Evolutionary conservation across 2,113 vertebrate species (phyloP).

Genomic region (Progne subis): DNA sequence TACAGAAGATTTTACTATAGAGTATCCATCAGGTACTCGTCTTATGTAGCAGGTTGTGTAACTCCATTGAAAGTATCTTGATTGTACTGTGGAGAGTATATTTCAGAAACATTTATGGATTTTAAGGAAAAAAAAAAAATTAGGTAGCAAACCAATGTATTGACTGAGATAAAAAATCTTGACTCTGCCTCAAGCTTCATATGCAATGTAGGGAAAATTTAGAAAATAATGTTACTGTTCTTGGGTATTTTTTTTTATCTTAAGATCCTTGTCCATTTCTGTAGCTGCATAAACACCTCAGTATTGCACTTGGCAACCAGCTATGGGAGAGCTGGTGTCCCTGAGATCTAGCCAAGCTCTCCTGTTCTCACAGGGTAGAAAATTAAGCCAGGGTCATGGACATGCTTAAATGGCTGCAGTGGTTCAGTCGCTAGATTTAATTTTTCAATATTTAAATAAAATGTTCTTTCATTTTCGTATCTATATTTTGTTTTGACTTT

Average conservation of each 20-base stretch:
- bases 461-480: rapidly evolving
- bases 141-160: background rate
- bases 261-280: rapidly evolving
- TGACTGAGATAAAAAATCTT: background rate
- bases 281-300: background rate
- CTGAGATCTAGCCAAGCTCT: background rate
- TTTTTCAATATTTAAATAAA: background rate
- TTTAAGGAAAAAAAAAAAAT: background rate
- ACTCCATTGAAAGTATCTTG: background rate
- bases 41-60: background rate
- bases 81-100: background rate
- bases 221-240: background rate
- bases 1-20: background rate
- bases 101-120: background rate
- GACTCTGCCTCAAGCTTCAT: background rate
- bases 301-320: background rate
- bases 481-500: background rate
- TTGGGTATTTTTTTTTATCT: background rate
- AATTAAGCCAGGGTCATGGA: background rate
- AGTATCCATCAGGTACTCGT: background rate
- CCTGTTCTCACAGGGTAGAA: background rate
- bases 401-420: background rate
- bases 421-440: background rate
- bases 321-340: rapidly evolving
- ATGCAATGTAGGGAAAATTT: background rate